Conservation (phyloP, 2,113 vertebrate genomes). For the Oreochromis spilurus region DNA sequence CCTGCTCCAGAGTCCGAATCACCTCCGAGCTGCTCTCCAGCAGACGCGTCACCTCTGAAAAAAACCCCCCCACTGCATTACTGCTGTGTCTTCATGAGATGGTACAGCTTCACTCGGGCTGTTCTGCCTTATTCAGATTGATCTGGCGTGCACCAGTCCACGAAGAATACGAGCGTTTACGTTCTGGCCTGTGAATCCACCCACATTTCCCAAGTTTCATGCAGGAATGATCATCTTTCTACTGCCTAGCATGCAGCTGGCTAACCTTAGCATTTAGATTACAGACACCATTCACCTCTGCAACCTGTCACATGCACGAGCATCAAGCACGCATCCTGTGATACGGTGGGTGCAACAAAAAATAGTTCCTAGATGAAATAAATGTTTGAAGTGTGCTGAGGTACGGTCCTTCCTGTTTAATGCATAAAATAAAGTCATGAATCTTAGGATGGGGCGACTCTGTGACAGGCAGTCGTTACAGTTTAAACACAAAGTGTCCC, state of each 20-base stretch:
- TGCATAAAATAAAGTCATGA: no score
- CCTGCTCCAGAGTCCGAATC: slow-evolving; percentile 86
- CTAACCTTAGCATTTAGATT: background rate
- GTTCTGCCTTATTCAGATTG: fast-evolving
- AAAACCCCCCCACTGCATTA: background rate
- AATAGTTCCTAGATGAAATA: background rate
- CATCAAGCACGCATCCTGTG: background rate
- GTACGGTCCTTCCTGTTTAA: background rate
- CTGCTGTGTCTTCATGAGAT: no score
- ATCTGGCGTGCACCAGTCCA: background rate
- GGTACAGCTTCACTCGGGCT: background rate
- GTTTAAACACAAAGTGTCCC: background rate
- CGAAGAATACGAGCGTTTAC: background rate
- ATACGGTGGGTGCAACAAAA: background rate
- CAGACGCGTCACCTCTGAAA: slow-evolving; percentile 76
- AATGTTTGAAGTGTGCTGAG: background rate
- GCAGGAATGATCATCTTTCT: background rate
- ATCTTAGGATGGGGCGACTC: background rate
- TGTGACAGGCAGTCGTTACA: background rate
- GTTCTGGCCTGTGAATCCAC: fast-evolving
- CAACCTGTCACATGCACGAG: background rate
- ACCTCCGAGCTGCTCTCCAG: slow-evolving; percentile 84
- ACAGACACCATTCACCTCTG: background rate
- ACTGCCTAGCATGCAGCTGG: fast-evolving
- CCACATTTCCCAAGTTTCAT: fast-evolving